Base-by-base conservation (phyloP, 2,797 vertebrate species). In the Anabas testudineus region DNA sequence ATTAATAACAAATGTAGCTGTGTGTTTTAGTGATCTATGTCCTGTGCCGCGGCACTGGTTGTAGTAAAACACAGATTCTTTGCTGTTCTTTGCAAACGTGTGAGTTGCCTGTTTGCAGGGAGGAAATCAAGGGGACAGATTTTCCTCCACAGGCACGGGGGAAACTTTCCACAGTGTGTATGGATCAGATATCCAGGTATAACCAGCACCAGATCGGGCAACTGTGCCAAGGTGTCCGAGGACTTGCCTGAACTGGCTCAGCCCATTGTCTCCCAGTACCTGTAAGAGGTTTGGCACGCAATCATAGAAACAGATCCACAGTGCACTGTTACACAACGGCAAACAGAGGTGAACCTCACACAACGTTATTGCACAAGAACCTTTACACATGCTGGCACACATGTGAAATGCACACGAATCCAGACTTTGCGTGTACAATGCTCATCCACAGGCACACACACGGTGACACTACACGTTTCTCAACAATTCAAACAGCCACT, bases 161-260 rank as follows among this genome's bases (percentile, higher is more conserved):
- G 41, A 63, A 85, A 83, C 41, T 63, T 81, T 77, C 67, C 66
- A 62, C 61, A 19, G 67, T 42, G 57, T 82, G 67, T 63, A 71
- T 84, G 74, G 63, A 70, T 68, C 65, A 34, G 59, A 71, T 55
- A 74, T 72, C 81, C 86, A 68, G 79, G 82, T 80, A 57, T 41
- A 85, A 84, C 81, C 76, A 68, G 86, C 74, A 72, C 48, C 6
- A 62, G 56, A 81, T 76, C 62, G 63, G 82, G 81, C 72, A 24
- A 37, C 43, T 42, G 41, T 78, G 80, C 83, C 87, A 80, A 78
- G 53, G 52, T 79, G 82, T 79, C 78, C 62, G 3, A 64, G 57
- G 79, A 82, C 90, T 71, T 91, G 91, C 80, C 89, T 65, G 56
- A 74, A 91, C 91, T 84, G 84, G 88, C 72, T 67, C 71, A 66